Base-by-base conservation (phyloP, 2,888 invertebrate species). In the Diloba caeruleocephala region DNA sequence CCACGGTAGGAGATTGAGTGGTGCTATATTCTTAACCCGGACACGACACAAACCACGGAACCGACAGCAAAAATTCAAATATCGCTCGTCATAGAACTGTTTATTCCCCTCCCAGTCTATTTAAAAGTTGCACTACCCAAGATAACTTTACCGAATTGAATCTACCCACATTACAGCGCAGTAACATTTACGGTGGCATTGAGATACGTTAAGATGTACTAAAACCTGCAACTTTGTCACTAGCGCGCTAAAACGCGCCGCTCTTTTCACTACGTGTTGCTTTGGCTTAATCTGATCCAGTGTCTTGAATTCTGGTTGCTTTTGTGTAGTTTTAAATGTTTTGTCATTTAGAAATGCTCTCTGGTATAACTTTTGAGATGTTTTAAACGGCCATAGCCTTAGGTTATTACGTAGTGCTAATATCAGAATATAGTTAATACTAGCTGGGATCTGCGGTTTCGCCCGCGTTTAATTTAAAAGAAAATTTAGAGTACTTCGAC, bases 201-300 rank as follows among this genome's bases (percentile, higher is more conserved):
- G 44, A 42, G 51, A 37, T 45, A 55, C 66, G 57, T 71, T 75
- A 65, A 73, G 70, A 62, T 49, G 60, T 66, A 72, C 58, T 62
- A 66, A 71, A 74, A 74, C 50, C 60, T 46, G 53, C 52, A 69
- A 74, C 71, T 69, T 67, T 69, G 74, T 74, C 63, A 53, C 34
- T 26, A 23, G 32, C 13, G 8, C 32, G 33, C 31, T 55, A 48
- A 45, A 59, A 70, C 44, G 42, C 19, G 2, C 9, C 13, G 51
- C 33, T 44, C 48, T 55, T 38, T 51, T 54, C 37, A 34, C 42
- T 48, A 67, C 71, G 39, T 67, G 71, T 66, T 70, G 66, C 71
- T 66, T 61, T 32, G 31, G 39, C 13, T 51, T 59, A 44, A 44
- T 48, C 54, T 54, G 60, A 70, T 65, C 29, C 32, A 25, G 19